These are phyloP conservation scores for Orius laevigatus DNA, from an alignment of 1,140 invertebrate genomes.

Conservation along the genomic window DNA sequence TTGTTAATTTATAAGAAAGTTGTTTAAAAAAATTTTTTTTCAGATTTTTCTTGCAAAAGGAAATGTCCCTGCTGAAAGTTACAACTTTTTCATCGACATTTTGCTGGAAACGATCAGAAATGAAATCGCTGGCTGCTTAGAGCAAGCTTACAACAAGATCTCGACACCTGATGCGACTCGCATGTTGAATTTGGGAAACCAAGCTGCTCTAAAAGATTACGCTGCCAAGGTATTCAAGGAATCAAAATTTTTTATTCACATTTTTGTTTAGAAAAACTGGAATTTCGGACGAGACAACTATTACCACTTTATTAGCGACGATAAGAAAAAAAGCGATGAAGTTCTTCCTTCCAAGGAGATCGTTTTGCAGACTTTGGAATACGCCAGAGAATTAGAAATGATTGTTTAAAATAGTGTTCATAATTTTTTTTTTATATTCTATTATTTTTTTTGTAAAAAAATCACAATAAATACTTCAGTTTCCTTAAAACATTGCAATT, in stretches of 20 bases:
- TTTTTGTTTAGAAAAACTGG: slow-evolving; percentile 50
- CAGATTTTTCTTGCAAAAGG: slow-evolving; percentile 72
- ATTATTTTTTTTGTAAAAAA: too few species aligned
- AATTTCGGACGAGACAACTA: slow-evolving; percentile 57
- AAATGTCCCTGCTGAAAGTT: slow-evolving; percentile 90
- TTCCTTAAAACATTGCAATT: too few species aligned
- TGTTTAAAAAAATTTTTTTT: slow-evolving; percentile 16
- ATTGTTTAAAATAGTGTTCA: slow-evolving; percentile 58
- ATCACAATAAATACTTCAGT: too few species aligned
- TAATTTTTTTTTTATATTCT: too few species aligned
- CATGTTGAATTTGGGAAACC: slow-evolving; percentile 72
- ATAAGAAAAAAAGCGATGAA: slow-evolving; percentile 65
- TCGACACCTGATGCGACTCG: slow-evolving; percentile 71
- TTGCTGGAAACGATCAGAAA: slow-evolving; percentile 86
- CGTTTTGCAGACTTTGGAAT: slow-evolving; percentile 86
- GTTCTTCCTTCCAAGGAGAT: slow-evolving; percentile 75
- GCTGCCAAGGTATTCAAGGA: slow-evolving; percentile 42
- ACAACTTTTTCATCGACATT: slow-evolving; percentile 95
- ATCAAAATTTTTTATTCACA: slow-evolving; percentile 6
- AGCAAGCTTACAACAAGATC: slow-evolving; percentile 89
- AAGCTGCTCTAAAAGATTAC: slow-evolving; percentile 61
- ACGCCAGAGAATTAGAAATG: slow-evolving; percentile 97
- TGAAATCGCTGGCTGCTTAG: slow-evolving; percentile 92
- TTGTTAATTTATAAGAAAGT: not conserved
- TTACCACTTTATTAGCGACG: slow-evolving; percentile 57